Percentiles rank a stretch among this genome's conserved stretches.
These are phyloP conservation scores for Drosophila busckii DNA, from an alignment of 1,140 invertebrate genomes.

Conservation along the genomic window DNA sequence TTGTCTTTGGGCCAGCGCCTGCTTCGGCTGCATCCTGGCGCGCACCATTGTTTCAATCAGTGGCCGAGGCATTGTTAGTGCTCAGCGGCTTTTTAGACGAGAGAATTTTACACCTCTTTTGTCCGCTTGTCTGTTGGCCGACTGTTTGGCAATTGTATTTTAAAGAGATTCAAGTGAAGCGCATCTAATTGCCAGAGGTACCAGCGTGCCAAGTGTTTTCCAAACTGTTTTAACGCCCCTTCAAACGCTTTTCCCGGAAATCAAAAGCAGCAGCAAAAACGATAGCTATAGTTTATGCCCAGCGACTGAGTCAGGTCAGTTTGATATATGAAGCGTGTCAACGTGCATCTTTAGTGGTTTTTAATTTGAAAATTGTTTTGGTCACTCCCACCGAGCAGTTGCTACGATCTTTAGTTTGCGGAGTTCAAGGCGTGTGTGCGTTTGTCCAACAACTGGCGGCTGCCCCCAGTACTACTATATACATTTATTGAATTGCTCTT, in stretches of 20 bases:
- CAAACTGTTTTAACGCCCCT: constrained; percentile 55
- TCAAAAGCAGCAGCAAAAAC: too few relatives aligned
- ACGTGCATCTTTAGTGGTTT: constrained; percentile 73
- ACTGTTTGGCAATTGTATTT: constrained; percentile 69
- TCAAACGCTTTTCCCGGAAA: constrained; percentile 64
- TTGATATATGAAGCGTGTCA: constrained; percentile 75
- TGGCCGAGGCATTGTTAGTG: constrained; percentile 62
- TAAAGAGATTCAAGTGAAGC: constrained; percentile 76
- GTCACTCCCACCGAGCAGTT: constrained; percentile 42
- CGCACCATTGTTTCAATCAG: constrained; percentile 68
- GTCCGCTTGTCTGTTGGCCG: constrained; percentile 31
- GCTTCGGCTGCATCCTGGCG: constrained; percentile 38
- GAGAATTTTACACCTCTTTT: constrained; percentile 72
- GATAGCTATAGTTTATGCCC: constrained; percentile 24
- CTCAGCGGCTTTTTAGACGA: constrained; percentile 40
- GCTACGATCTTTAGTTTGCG: background rate
- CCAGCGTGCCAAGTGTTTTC: constrained; percentile 56
- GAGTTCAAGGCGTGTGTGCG: constrained; percentile 28
- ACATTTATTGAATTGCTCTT: constrained; percentile 14
- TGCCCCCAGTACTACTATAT: background rate
- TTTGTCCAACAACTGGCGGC: constrained; percentile 68
- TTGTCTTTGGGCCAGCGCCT: constrained; percentile 36
- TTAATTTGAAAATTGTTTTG: constrained; percentile 72
- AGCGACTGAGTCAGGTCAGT: background rate
- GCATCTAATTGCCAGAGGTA: constrained; percentile 75